Evolutionary conservation across 2,888 invertebrate genomes (phyloP), one percentile per base, ranked within the genome.

Genomic region (Acronicta aceris): DNA sequence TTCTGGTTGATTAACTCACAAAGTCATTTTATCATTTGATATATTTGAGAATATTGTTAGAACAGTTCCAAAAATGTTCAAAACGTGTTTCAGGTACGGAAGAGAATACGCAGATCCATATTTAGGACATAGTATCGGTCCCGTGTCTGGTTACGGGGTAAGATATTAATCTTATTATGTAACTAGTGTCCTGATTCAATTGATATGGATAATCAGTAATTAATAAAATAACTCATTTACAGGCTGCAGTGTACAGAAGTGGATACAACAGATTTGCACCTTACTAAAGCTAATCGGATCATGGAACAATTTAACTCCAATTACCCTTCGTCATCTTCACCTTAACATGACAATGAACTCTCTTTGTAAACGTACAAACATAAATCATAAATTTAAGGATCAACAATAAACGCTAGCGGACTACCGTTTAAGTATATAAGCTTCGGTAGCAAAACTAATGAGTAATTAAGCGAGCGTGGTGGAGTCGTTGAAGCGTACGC

Each of bases 71-170:
- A 17, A 25, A 25, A 13, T 21, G 25, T 62, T 42, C n/a, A n/a
- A n/a, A n/a, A n/a, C n/a, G n/a, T 46, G 60, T 81, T 95, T 54
- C 91, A 97, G 97, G 78, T 98, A 98, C 90, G 98, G 98, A 83
- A 96, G 98, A 89, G 98, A 98, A 87, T 98, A 97, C 87, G 97
- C 98, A 81, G 99, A 99, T 94, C 98, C 98, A 64, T 99, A 98
- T 95, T 95, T 99, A 88, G 98, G 98, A 80, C 99, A 99, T 95
- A 97, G 98, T 75, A 98, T 99, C 90, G 99, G 99, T 88, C 99
- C 99, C 81, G 98, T 99, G 84, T 97, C 99, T 79, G 98, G 99
- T 87, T 99, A 99, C 94, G 99, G 98, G 96, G 99, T 99, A 96
- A 96, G 96, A 89, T 74, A 6, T 49, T 36, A 36, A 30, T 51